phyloP scores from a whole-genome alignment of 2,888 invertebrate genomes.

The Mallateleia sp. region DNA sequence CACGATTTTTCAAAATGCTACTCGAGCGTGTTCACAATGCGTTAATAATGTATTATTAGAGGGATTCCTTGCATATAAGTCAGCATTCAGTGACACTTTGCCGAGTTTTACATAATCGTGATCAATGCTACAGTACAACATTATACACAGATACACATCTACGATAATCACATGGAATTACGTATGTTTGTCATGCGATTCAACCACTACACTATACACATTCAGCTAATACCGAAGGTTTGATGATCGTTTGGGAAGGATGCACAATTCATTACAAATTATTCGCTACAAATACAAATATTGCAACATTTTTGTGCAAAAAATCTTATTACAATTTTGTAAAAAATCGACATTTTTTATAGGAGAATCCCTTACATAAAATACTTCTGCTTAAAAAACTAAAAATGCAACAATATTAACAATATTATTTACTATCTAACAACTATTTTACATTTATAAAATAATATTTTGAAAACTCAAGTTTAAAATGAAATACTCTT shows the following conservation, averaged over 20 bases:
- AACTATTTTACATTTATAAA: too few species aligned
- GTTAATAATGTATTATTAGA: constrained; percentile 68
- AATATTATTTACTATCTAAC: too few species aligned
- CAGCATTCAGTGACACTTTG: constrained; percentile 67
- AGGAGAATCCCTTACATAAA: too few species aligned
- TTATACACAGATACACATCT: constrained; percentile 50
- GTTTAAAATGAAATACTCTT: too few species aligned
- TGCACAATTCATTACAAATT: neutral
- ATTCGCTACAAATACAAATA: constrained; percentile 17
- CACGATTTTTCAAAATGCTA: constrained; percentile 50
- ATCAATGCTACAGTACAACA: constrained; percentile 55
- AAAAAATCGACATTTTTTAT: too few species aligned
- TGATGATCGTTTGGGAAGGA: constrained; percentile 5
- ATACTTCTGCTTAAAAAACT: too few species aligned
- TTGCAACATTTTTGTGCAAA: constrained; percentile 9
- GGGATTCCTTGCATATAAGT: constrained; percentile 63
- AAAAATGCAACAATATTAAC: too few species aligned
- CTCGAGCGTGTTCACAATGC: constrained; percentile 52
- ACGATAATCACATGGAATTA: constrained; percentile 65
- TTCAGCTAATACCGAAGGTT: constrained; percentile 12
- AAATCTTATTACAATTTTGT: too few species aligned
- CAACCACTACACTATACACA: constrained; percentile 35
- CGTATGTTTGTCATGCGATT: constrained; percentile 60
- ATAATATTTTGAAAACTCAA: too few species aligned
- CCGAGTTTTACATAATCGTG: constrained; percentile 60